Base-by-base conservation (phyloP, 2,888 invertebrate species). In the Hymenopus coronatus region DNA sequence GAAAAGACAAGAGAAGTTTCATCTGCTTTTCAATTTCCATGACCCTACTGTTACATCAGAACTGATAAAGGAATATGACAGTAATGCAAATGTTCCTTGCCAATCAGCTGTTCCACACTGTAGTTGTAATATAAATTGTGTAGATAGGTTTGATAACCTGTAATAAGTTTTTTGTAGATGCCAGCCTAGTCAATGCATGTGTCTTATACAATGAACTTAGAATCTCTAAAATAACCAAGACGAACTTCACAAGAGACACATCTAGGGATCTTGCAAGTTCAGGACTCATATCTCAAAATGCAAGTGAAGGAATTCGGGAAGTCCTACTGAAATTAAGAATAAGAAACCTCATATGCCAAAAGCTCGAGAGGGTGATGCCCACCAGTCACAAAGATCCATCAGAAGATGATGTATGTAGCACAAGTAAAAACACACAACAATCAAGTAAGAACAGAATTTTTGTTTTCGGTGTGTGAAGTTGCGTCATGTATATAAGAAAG, bases 101-200 rank as follows among this genome's bases (percentile, higher is more conserved):
- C 91, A 91, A 27, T 83, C 89, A 88, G 88, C 91, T 83, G 90
- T 92, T 15, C 90, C 90, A 70, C 90, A 92, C 88, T 92, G 92
- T 88, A 92, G 92, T 89, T 88, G 40, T 27, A 89, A 92, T 90
- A 92, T 92, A 92, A 91, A 91, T 30, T 91, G 90, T 89, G 92
- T 92, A 12, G 92, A 92, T 90, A 91, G 92, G 90, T 89, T 90
- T 84, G 92, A 92, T 87, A 91, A 91, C 91, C 88, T 91, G 28
- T 91, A 91, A 90, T 88, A 91, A 90, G 89, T 90, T 91, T 89
- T 91, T 92, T 88, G 83, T 91, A n/a, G 91, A 91, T 89, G 91
- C 90, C 33, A 85, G 89, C 86, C 88, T 92, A 20, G 91, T 91
- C 9, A 92, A n/a, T n/a, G n/a, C n/a, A n/a, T n/a, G 91, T 90